Percentiles rank a stretch among this genome's conserved stretches.
These are phyloP conservation scores for Takifugu bimaculatus DNA, from an alignment of 2,113 vertebrate genomes.

Conservation along the genomic window DNA sequence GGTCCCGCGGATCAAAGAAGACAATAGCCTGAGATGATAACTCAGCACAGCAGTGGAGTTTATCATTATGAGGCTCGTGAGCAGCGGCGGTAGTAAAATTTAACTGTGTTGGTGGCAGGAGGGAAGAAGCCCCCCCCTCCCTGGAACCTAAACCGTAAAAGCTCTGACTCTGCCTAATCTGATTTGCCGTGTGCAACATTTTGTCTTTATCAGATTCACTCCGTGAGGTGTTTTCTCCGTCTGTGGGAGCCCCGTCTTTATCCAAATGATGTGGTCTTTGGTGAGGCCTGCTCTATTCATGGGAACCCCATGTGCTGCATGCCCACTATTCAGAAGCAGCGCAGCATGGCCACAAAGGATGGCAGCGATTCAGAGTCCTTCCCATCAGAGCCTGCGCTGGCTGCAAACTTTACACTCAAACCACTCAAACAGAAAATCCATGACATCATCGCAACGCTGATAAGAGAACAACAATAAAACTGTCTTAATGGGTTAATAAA, in stretches of 20 bases:
- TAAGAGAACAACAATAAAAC: background rate
- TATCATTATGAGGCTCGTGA: conserved; percentile 54
- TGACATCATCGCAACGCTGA: background rate
- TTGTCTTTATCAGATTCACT: conserved; percentile 59
- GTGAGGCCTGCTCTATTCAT: conserved; percentile 68
- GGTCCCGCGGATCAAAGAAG: conserved; percentile 67
- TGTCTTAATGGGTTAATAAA: no score
- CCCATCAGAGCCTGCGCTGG: conserved; percentile 36
- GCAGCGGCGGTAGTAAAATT: conserved; percentile 49
- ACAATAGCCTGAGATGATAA: conserved; percentile 72
- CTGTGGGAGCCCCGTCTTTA: conserved; percentile 61
- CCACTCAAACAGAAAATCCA: conserved; percentile 7
- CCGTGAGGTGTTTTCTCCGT: conserved; percentile 58
- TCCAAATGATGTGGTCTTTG: conserved; percentile 67
- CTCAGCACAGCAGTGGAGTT: conserved; percentile 62
- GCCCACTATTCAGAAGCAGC: conserved; percentile 69
- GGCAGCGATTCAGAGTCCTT: conserved; percentile 49
- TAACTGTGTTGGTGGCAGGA: conserved; percentile 35
- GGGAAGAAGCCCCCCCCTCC: conserved; percentile 1
- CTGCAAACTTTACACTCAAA: conserved; percentile 36
- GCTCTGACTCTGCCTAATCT: conserved; percentile 59
- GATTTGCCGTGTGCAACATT: conserved; percentile 59
- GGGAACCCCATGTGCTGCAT: conserved; percentile 68
- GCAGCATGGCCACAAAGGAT: conserved; percentile 71
- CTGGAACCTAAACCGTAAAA: conserved; percentile 45